Percentiles rank a stretch among this genome's conserved stretches.
phyloP scores from a whole-genome alignment of 2,888 invertebrate genomes.

The Brachypalpus laphriformis region DNA sequence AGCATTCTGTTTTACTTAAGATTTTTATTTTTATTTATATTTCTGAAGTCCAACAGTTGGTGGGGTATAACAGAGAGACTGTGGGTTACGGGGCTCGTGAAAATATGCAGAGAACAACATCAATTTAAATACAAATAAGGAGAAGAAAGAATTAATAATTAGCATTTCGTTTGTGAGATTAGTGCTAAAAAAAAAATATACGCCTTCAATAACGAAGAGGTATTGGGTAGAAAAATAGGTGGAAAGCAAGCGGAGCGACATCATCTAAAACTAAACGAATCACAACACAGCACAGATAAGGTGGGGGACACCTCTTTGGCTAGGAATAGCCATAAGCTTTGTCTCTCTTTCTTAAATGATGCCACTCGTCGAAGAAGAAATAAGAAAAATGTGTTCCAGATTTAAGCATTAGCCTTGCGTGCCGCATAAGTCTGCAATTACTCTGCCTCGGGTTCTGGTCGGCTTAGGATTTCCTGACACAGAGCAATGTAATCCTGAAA shows the following conservation, averaged over 20 bases:
- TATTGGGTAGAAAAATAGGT: not conserved
- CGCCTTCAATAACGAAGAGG: conserved; percentile 5
- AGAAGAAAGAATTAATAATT: not conserved
- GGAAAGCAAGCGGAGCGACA: not conserved
- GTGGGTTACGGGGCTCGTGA: not conserved
- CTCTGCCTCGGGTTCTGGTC: conserved; percentile 81
- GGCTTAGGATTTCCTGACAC: conserved; percentile 82
- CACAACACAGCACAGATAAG: conserved; percentile 39
- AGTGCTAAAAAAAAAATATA: not conserved
- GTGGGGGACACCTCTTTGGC: not conserved
- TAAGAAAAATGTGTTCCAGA: conserved; percentile 7
- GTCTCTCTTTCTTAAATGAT: not conserved
- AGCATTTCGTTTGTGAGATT: not conserved
- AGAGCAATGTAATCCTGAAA: conserved; percentile 81
- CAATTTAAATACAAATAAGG: not conserved
- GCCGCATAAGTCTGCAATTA: conserved; percentile 56
- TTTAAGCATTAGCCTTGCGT: conserved; percentile 4
- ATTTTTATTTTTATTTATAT: conserved; percentile 45
- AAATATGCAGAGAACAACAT: not conserved
- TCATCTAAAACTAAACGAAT: conserved; percentile 29
- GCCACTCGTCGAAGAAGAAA: conserved; percentile 1
- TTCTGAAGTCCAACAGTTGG: conserved; percentile 19
- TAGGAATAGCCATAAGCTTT: not conserved
- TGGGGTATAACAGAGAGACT: not conserved
- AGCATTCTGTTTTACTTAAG: conserved; percentile 51